Percentiles rank a stretch among this genome's conserved stretches.
These are phyloP conservation scores for Phalacrocorax pelagicus DNA, from an alignment of 2,113 vertebrate species.

Conservation along the genomic window DNA sequence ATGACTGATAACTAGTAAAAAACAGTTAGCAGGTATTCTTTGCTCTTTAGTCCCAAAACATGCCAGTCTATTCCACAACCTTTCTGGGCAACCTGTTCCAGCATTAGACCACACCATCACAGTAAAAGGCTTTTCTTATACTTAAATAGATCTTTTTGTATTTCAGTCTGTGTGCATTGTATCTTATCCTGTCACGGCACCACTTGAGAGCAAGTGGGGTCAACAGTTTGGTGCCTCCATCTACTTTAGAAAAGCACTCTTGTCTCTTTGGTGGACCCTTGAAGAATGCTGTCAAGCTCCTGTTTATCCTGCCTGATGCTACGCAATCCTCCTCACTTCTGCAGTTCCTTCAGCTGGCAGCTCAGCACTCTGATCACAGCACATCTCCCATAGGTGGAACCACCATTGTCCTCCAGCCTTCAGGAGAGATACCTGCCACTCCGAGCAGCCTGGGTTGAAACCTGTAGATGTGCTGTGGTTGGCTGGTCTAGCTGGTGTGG, in stretches of 20 bases:
- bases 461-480: not conserved
- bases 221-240: not conserved
- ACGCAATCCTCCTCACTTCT: not conserved
- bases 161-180: not conserved
- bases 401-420: not conserved
- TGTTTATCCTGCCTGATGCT: not conserved
- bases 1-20: slow-evolving; percentile 19
- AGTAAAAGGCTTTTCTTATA: not conserved
- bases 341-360: not conserved
- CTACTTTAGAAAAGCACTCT: not conserved
- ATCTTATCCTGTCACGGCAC: not conserved
- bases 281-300: not conserved
- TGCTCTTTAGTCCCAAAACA: not conserved
- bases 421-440: not conserved
- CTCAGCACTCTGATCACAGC: not conserved
- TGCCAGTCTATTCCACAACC: not conserved
- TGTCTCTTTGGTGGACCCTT: not conserved
- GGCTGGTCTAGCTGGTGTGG: not conserved
- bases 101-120: not conserved
- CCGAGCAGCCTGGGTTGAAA: not conserved
- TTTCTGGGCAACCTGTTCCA: not conserved
- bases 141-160: not conserved
- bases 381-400: not conserved
- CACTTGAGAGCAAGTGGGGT: not conserved
- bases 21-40: not conserved